Evolutionary conservation across 1,140 invertebrate genomes (phyloP), one percentile per base, ranked within the genome.

Genomic region (Diabrotica undecimpunctata): DNA sequence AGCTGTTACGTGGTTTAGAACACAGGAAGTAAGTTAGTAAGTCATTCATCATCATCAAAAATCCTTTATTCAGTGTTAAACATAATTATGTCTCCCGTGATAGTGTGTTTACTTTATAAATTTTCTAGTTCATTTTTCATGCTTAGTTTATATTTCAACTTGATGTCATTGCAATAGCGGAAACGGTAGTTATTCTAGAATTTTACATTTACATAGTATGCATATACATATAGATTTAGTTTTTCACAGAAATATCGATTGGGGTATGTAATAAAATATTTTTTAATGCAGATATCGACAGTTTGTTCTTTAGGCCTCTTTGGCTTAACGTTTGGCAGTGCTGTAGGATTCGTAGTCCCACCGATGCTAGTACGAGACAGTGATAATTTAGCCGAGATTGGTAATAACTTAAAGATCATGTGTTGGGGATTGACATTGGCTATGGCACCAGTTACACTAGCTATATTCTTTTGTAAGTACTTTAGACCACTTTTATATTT

Each of bases 241-340:
- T 1, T 25, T 25, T 25, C 25, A 25, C 25, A 25, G 25, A 25
- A 25, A 25, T 25, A 25, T 25, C 4, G 25, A 25, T 25, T 25
- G n/a, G n/a, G n/a, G n/a, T n/a, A 2, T 25, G 25, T 25, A 2
- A 25, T 25, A 25, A 6, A 46, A 10, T 57, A 10, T 36, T 50
- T 67, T 56, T 46, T 37, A 55, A 62, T 67, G n/a, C 46, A 89
- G 79, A 84, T 90, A 6, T 88, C 88, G 7, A 90, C 88, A 5
- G 92, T 91, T 4, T 91, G 88, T 67, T 86, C 90, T 39, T 80
- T 92, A 14, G 89, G 89, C 8, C 84, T 93, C 9, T 91, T 93
- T 73, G 91, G 92, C 5, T 90, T 89, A 77, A 89, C 92, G 79
- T 82, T 91, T 11, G 81, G 81, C 5, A 61, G 77, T 13, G 77